Evolutionary conservation across 92 coral and sea anemone genomes (phyloP).

Genomic region (Isaurus tuberculatus): DNA sequence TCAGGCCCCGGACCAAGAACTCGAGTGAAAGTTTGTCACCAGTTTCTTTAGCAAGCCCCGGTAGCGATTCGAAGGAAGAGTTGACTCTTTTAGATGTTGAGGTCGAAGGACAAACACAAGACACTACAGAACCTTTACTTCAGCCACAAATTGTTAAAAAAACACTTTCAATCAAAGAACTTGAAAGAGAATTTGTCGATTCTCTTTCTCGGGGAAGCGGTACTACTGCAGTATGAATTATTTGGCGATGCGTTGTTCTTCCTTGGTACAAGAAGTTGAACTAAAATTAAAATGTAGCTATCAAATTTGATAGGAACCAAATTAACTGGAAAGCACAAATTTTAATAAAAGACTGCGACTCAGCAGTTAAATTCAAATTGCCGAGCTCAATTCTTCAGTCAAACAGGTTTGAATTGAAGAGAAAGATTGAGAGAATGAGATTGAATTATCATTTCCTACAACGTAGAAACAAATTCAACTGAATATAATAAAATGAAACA

Average conservation of each 20-base stretch:
- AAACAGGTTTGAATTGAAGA: not conserved
- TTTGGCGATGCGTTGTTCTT: not conserved
- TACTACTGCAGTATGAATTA: conserved; percentile 19
- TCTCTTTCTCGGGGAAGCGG: not conserved
- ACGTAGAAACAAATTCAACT: conserved; percentile 14
- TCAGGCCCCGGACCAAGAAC: conserved; percentile 68
- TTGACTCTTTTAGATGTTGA: conserved; percentile 78
- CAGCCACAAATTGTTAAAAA: conserved; percentile 62
- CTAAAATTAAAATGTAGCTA: not conserved
- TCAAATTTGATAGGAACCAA: not conserved
- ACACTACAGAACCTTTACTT: conserved; percentile 79
- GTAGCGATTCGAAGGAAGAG: conserved; percentile 59
- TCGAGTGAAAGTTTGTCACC: conserved; percentile 57
- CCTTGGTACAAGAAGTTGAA: not conserved
- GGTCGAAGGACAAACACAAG: conserved; percentile 76
- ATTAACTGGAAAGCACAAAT: conserved; percentile 22
- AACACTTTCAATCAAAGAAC: conserved; percentile 72
- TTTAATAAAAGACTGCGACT: not conserved
- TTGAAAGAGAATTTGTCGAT: conserved; percentile 65
- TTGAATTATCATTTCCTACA: not conserved
- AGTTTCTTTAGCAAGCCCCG: conserved; percentile 49
- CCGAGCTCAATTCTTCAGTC: not conserved
- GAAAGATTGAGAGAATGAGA: not conserved
- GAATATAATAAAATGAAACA: not conserved
- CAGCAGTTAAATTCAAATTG: not conserved